Conservation (phyloP, 37 sponge, comb jelly and placozoan species). For the Mnemiopsis leidyi region DNA sequence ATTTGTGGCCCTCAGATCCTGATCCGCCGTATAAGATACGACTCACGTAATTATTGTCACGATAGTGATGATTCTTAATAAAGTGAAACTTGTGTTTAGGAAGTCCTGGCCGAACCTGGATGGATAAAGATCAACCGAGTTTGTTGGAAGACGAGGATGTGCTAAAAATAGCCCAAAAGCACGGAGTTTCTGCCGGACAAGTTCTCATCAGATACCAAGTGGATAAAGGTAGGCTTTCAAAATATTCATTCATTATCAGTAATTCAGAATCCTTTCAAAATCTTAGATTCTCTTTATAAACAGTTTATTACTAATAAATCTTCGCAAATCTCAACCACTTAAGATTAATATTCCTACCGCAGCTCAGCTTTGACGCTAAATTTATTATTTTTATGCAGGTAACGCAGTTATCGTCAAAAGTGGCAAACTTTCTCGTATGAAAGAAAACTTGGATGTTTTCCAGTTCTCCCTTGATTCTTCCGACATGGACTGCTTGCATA, state of each 20-base stretch:
- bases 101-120: not conserved
- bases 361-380: too few species aligned
- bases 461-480: constrained; percentile 72
- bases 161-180: not conserved
- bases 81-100: not conserved
- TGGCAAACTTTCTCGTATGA: constrained; percentile 72
- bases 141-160: constrained; percentile 49
- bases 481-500: constrained; percentile 74
- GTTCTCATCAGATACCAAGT: constrained; percentile 48
- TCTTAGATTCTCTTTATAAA: too few species aligned
- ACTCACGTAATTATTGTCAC: too few species aligned
- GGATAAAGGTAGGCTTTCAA: constrained; percentile 40
- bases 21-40: too few species aligned
- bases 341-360: too few species aligned
- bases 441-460: constrained; percentile 75
- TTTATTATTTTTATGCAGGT: constrained; percentile 18
- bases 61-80: too few species aligned
- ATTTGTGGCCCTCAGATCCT: too few species aligned
- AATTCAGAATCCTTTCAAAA: too few species aligned
- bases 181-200: not conserved
- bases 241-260: too few species aligned
- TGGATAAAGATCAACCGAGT: not conserved
- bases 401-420: constrained; percentile 80
- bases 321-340: too few species aligned
- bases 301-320: too few species aligned